These are phyloP conservation scores for Catonia carolina DNA, from an alignment of 2,888 invertebrate species.

Conservation along the genomic window DNA sequence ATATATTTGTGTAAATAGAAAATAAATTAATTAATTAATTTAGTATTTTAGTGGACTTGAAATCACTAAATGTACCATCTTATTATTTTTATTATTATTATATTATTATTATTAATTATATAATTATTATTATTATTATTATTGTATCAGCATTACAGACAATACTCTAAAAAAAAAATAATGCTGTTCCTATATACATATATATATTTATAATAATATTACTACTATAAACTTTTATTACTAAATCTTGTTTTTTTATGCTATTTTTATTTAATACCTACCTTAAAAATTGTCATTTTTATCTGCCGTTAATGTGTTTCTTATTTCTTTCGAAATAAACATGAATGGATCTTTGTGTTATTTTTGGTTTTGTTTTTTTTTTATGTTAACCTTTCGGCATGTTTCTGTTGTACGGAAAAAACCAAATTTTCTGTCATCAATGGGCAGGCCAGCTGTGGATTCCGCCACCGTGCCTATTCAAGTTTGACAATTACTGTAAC, in stretches of 20 bases:
- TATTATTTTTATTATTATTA: neutral
- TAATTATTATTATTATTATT: too few relatives aligned
- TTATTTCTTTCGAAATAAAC: slow-evolving; percentile 7
- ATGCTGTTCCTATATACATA: slow-evolving; percentile 10
- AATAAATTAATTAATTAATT: slow-evolving; percentile 6
- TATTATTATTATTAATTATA: too few relatives aligned
- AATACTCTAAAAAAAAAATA: slow-evolving; percentile 1
- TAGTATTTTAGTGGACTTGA: slow-evolving; percentile 9
- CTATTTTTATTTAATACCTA: slow-evolving; percentile 12
- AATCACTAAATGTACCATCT: slow-evolving; percentile 9
- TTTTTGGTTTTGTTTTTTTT: too few relatives aligned
- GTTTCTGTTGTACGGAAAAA: too few relatives aligned
- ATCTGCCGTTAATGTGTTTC: slow-evolving; percentile 10
- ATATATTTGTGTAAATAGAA: slow-evolving; percentile 7
- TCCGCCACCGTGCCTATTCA: too few relatives aligned
- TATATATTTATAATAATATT: neutral
- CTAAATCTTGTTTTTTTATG: slow-evolving; percentile 7
- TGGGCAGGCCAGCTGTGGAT: too few relatives aligned
- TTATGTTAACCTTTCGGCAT: too few relatives aligned
- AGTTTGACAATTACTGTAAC: too few relatives aligned
- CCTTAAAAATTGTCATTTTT: slow-evolving; percentile 10
- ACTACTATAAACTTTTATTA: neutral
- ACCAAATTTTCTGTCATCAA: too few relatives aligned
- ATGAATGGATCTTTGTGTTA: slow-evolving; percentile 5
- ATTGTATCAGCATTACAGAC: slow-evolving; percentile 10